Evolutionary conservation across 1,140 invertebrate genomes (phyloP).

Genomic region (Pseudachorutes palmiensis): DNA sequence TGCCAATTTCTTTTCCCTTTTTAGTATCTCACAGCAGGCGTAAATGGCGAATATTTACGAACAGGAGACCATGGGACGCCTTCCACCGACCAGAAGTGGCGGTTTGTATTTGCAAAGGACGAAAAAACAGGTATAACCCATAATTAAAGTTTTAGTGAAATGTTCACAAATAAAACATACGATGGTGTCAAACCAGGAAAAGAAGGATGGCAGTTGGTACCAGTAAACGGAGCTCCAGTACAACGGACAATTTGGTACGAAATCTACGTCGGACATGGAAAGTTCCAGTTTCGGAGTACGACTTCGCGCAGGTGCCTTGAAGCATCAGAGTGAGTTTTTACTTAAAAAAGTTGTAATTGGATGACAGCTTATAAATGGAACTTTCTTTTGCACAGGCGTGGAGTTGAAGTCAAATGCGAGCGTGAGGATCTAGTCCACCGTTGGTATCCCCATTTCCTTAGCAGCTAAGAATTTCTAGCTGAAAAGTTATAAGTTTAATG

Average conservation of each 20-base stretch:
- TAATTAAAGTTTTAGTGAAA: too few relatives aligned
- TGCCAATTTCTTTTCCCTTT: too few relatives aligned
- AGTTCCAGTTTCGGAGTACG: conserved; percentile 2
- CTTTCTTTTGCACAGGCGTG: neutral
- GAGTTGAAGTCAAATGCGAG: neutral
- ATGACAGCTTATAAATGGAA: neutral
- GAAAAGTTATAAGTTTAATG: too few relatives aligned
- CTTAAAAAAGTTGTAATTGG: neutral
- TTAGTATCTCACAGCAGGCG: neutral
- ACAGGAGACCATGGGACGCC: neutral
- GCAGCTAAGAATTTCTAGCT: neutral
- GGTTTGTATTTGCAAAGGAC: neutral
- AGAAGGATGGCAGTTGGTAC: neutral
- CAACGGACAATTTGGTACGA: neutral
- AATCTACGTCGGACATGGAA: conserved; percentile 5
- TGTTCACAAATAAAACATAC: too few relatives aligned
- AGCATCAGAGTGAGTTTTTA: neutral
- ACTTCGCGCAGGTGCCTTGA: neutral
- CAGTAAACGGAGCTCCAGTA: neutral
- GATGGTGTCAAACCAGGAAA: too few relatives aligned
- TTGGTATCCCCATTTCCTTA: neutral
- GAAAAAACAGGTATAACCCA: neutral
- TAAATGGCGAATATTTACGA: neutral
- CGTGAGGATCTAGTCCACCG: neutral
- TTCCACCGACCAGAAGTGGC: neutral